Evolutionary conservation across 2,797 vertebrate genomes (phyloP).

Genomic region (Orientallactaga sibirica): DNA sequence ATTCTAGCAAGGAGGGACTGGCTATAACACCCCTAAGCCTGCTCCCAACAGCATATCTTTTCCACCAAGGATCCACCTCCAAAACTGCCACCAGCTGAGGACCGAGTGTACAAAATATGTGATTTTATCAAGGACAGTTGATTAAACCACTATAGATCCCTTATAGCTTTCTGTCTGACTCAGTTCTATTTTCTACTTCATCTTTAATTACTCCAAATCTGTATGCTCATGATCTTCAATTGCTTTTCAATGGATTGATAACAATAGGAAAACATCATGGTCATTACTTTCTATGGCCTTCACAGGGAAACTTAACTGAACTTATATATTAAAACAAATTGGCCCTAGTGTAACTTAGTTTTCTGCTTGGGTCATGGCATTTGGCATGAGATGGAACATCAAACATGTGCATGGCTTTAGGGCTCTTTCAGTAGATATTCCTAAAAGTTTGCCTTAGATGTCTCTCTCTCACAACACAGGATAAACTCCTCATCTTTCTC

Average conservation of each 20-base stretch:
- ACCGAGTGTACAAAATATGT: too few relatives aligned
- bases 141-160: too few relatives aligned
- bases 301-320: constrained; percentile 20
- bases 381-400: not conserved
- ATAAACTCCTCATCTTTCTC: constrained; percentile 29
- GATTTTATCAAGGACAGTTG: too few relatives aligned
- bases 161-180: not conserved
- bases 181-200: not conserved
- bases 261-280: not conserved
- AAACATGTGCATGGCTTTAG: not conserved
- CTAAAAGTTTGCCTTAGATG: not conserved
- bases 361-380: not conserved
- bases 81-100: too few relatives aligned
- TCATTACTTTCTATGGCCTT: not conserved
- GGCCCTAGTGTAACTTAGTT: not conserved
- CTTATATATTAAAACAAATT: constrained; percentile 3
- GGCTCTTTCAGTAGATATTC: not conserved
- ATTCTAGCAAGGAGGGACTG: too few relatives aligned
- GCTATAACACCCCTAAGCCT: too few relatives aligned
- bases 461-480: constrained; percentile 5
- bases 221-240: not conserved
- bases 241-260: not conserved
- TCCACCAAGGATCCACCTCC: too few relatives aligned
- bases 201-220: constrained; percentile 2
- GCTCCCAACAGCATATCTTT: too few relatives aligned